Evolutionary conservation across 2,888 invertebrate genomes (phyloP).

Genomic region (Silvanus unidentatus): DNA sequence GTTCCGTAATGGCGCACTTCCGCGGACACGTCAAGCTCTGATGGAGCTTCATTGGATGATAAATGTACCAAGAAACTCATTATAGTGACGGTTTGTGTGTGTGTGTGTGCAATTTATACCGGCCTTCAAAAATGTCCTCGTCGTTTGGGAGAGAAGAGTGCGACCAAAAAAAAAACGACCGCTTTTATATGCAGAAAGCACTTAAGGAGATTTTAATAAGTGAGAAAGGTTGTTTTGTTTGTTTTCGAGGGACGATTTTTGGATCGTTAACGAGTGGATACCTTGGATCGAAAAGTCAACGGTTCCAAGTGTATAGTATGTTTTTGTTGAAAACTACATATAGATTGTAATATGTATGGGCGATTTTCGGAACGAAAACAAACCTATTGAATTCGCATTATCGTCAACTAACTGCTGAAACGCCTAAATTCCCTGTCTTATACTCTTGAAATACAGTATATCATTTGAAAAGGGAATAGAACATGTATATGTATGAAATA

Average conservation of each 20-base stretch:
- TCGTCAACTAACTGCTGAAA: neutral
- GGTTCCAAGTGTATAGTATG: too few species aligned
- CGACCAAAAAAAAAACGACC: too few species aligned
- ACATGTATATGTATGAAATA: constrained; percentile 4
- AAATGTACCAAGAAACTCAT: constrained; percentile 42
- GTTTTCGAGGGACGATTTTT: too few species aligned
- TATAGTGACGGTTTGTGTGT: constrained; percentile 24
- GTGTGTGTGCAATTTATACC: neutral
- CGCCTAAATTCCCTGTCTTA: too few species aligned
- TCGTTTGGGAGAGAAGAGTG: too few species aligned
- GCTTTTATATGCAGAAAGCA: too few species aligned
- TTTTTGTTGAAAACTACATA: too few species aligned
- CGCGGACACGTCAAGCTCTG: constrained; percentile 41
- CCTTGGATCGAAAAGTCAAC: neutral
- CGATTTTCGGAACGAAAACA: neutral
- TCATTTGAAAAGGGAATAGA: constrained; percentile 1
- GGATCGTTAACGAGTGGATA: neutral
- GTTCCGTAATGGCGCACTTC: constrained; percentile 43
- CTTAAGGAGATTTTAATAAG: too few species aligned
- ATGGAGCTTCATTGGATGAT: constrained; percentile 43
- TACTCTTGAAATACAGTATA: constrained; percentile 2
- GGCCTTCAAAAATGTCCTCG: too few species aligned
- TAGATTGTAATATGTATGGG: too few species aligned
- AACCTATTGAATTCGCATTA: constrained; percentile 5
- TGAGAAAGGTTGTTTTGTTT: too few species aligned